Evolutionary conservation across 2,113 vertebrate genomes (phyloP).

Genomic region (Lophura nycthemera): DNA sequence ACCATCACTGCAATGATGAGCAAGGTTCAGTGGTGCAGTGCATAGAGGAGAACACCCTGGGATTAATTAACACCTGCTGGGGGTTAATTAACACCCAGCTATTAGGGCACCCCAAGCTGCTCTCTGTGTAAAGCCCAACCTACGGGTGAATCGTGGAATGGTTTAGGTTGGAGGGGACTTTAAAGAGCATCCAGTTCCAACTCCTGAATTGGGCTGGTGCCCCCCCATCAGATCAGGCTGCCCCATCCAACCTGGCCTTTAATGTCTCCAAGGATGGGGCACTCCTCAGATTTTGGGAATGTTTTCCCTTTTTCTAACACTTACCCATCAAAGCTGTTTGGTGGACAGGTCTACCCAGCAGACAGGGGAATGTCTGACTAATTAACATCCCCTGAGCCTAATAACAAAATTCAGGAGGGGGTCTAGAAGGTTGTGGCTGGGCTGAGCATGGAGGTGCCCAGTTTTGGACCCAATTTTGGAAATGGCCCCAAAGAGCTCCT

Average conservation of each 20-base stretch:
- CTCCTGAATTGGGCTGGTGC: too few species aligned
- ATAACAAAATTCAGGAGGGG: neutral
- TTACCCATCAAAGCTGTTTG: neutral
- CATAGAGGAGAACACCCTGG: neutral
- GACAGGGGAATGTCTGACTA: neutral
- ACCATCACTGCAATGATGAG: neutral
- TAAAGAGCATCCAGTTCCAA: too few species aligned
- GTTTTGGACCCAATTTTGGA: neutral
- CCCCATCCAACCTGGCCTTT: too few species aligned
- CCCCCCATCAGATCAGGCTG: too few species aligned
- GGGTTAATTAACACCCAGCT: neutral
- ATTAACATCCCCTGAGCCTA: neutral
- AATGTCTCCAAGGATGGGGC: neutral
- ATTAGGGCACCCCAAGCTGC: neutral
- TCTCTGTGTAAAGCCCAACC: neutral
- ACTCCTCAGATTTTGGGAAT: neutral
- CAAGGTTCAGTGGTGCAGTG: fast-evolving
- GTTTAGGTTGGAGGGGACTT: too few species aligned
- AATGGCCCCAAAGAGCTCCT: neutral
- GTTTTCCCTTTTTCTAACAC: neutral
- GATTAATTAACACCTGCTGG: neutral
- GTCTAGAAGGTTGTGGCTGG: neutral
- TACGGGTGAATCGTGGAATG: too few species aligned
- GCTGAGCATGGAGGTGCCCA: neutral
- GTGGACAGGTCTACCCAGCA: neutral